Conservation (phyloP, 2,888 invertebrate species). For the Sussaba pulchella region DNA sequence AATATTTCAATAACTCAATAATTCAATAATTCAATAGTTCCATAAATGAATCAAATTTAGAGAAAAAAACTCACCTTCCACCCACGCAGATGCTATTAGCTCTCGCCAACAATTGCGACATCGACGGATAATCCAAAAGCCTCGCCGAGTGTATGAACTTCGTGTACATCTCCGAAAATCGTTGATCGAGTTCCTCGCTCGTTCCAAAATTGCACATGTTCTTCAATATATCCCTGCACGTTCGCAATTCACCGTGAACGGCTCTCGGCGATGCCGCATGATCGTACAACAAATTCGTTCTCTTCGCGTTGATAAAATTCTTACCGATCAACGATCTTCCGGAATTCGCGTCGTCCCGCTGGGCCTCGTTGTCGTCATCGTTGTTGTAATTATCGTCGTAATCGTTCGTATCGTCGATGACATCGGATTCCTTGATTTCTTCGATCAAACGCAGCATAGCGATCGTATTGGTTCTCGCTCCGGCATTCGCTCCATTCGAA, state of each 20-base stretch:
- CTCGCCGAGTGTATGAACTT: slow-evolving; percentile 89
- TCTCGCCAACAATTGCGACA: slow-evolving; percentile 88
- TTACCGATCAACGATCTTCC: not conserved
- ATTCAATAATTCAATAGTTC: no score
- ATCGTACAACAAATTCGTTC: slow-evolving; percentile 90
- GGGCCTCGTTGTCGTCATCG: slow-evolving; percentile 28
- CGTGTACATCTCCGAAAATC: slow-evolving; percentile 88
- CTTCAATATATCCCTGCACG: slow-evolving; percentile 89
- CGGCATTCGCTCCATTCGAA: slow-evolving; percentile 89
- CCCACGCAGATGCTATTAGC: slow-evolving; percentile 88
- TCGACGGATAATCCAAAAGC: slow-evolving; percentile 88
- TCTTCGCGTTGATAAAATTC: slow-evolving; percentile 80
- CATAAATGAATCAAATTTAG: no score
- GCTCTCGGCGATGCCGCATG: slow-evolving; percentile 87
- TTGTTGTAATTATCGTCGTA: slow-evolving; percentile 59
- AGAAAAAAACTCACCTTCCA: slow-evolving; percentile 88
- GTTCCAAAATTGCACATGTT: slow-evolving; percentile 88
- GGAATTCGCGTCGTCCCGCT: not conserved
- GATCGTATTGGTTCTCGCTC: slow-evolving; percentile 89
- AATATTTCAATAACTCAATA: no score
- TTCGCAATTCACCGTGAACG: slow-evolving; percentile 89
- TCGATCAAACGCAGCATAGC: slow-evolving; percentile 86
- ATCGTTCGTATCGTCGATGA: slow-evolving; percentile 83
- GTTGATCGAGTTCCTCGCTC: slow-evolving; percentile 86
- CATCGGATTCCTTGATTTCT: slow-evolving; percentile 86